Evolutionary conservation across 1,140 invertebrate genomes (phyloP).

Genomic region (Saxidomus purpurata): DNA sequence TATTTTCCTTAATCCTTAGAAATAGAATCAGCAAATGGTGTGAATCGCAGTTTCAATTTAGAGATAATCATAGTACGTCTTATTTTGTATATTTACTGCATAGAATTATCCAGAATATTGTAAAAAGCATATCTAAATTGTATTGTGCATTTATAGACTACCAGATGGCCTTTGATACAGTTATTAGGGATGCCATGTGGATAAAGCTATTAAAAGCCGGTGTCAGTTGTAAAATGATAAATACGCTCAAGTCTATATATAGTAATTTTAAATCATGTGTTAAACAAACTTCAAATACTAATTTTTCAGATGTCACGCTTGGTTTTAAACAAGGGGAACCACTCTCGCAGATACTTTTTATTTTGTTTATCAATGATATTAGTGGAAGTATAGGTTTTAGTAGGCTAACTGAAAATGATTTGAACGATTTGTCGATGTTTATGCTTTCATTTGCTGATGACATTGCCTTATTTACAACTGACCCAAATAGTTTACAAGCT

Average conservation of each 20-base stretch:
- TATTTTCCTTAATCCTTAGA: constrained; percentile 63
- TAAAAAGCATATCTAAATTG: constrained; percentile 26
- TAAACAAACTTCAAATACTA: too few species aligned
- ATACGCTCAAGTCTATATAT: too few species aligned
- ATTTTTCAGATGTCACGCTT: constrained; percentile 18
- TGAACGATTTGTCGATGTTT: neutral
- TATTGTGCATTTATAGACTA: too few species aligned
- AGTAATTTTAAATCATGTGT: too few species aligned
- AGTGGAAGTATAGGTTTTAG: constrained; percentile 7
- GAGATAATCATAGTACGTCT: constrained; percentile 35
- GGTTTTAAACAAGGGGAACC: constrained; percentile 63
- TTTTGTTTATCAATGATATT: constrained; percentile 64
- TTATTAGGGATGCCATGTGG: too few species aligned
- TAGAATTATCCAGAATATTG: constrained; percentile 36
- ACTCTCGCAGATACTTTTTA: constrained; percentile 61
- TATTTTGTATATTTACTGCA: constrained; percentile 61
- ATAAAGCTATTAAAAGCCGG: too few species aligned
- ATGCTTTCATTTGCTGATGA: constrained; percentile 30
- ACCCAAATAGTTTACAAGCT: neutral
- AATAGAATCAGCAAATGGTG: constrained; percentile 57
- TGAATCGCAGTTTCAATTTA: constrained; percentile 65
- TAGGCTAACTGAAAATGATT: neutral
- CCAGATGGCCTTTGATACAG: too few species aligned
- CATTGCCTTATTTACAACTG: constrained; percentile 1
- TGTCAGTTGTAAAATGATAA: too few species aligned